A percentile compares a stretch with the other conserved stretches of the same genome.
These are phyloP conservation scores for Malurus splendens DNA, from an alignment of 2,797 vertebrate species.

Conservation along the genomic window DNA sequence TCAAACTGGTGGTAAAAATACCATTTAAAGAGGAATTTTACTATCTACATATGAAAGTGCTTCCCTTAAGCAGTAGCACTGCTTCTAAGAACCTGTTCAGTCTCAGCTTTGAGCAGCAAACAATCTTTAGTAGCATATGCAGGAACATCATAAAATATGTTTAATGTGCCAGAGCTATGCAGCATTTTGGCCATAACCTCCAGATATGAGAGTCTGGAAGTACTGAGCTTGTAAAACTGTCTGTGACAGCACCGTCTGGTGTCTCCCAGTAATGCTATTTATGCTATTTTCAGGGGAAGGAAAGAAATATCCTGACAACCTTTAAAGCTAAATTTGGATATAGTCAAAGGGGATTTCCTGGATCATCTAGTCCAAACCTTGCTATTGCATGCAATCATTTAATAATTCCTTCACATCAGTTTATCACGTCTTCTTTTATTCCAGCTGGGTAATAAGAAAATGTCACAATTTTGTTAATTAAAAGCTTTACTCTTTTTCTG, in stretches of 20 bases:
- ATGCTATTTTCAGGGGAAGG: neutral
- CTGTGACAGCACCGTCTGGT: neutral
- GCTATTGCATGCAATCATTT: neutral
- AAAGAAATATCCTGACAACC: neutral
- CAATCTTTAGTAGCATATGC: neutral
- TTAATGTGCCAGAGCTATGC: neutral
- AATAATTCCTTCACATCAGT: neutral
- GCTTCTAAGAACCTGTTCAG: neutral
- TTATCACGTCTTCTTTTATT: neutral
- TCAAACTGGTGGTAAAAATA: neutral
- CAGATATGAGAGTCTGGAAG: neutral
- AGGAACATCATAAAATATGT: neutral
- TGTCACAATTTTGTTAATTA: neutral
- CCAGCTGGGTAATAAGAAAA: neutral
- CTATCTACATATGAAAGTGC: neutral
- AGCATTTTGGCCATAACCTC: neutral
- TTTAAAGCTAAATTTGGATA: neutral
- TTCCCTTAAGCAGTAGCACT: neutral
- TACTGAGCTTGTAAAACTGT: neutral
- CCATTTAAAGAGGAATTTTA: neutral
- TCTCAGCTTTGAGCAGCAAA: neutral
- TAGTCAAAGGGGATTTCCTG: neutral
- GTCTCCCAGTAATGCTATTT: neutral
- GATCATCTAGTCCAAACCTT: neutral
- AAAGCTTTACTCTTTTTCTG: neutral